phyloP scores from a whole-genome alignment of 2,797 vertebrate species.

The Lutjanus campechanus region DNA sequence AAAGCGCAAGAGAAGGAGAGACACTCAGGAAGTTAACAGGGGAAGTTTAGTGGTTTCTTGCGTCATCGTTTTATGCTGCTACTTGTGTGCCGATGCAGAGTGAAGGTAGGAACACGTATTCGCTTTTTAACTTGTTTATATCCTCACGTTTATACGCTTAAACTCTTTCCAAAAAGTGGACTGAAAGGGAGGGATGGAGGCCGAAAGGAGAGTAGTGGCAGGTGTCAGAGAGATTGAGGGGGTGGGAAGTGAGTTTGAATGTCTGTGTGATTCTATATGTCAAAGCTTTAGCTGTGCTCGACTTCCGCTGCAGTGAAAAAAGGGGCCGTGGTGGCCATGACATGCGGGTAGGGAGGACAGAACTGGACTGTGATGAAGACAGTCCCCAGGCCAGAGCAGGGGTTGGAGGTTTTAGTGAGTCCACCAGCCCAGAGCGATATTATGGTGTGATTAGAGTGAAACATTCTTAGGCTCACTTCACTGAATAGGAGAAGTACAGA shows the following conservation, averaged over 20 bases:
- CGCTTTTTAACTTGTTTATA: slow-evolving; percentile 40
- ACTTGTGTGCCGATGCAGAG: slow-evolving; percentile 80
- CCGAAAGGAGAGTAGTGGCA: slow-evolving; percentile 37
- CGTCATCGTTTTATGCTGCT: slow-evolving; percentile 84
- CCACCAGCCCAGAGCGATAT: slow-evolving; percentile 7
- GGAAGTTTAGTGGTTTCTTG: slow-evolving; percentile 90
- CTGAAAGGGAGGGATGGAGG: slow-evolving; percentile 4
- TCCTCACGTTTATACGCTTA: slow-evolving; percentile 5
- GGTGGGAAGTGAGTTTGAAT: slow-evolving; percentile 45
- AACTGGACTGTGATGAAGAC: neutral
- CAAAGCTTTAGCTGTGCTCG: slow-evolving; percentile 45
- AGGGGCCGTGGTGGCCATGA: slow-evolving; percentile 53
- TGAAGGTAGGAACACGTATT: slow-evolving; percentile 82
- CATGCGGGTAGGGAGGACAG: slow-evolving; percentile 38
- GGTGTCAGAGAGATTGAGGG: slow-evolving; percentile 65
- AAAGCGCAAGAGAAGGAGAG: slow-evolving; percentile 68
- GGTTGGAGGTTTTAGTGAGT: slow-evolving; percentile 13
- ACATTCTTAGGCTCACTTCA: slow-evolving; percentile 20
- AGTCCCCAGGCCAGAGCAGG: neutral
- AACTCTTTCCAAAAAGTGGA: slow-evolving; percentile 3
- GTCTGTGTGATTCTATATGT: slow-evolving; percentile 40
- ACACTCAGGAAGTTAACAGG: slow-evolving; percentile 88
- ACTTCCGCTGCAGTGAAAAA: slow-evolving; percentile 76
- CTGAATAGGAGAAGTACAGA: slow-evolving; percentile 66
- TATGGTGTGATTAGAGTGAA: slow-evolving; percentile 35